Conservation (phyloP, 2,113 vertebrate genomes). For the Mola mola region DNA sequence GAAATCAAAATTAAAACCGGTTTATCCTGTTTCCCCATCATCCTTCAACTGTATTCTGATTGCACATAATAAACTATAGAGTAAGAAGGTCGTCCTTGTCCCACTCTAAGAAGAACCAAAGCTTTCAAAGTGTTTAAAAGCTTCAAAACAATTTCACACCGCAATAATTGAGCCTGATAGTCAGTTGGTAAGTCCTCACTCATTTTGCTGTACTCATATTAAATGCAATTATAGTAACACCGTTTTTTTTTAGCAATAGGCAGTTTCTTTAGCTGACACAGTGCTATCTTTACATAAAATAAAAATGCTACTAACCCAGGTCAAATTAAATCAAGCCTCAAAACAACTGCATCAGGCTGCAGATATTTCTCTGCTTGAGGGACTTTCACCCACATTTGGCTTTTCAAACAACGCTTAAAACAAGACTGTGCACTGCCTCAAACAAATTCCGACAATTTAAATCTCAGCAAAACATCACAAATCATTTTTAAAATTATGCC, state of each 20-base stretch:
- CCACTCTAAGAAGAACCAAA: conserved; percentile 21
- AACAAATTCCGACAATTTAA: conserved; percentile 7
- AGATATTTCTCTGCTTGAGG: conserved; percentile 7
- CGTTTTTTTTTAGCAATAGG: neutral
- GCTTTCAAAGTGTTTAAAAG: conserved; percentile 2
- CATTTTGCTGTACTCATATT: neutral
- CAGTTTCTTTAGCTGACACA: neutral
- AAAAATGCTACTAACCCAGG: conserved; percentile 1
- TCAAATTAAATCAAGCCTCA: neutral
- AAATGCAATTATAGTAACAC: neutral
- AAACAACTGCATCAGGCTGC: neutral
- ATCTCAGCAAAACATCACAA: conserved; percentile 2
- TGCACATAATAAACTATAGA: conserved; percentile 32
- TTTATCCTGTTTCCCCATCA: conserved; percentile 42
- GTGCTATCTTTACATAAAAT: neutral
- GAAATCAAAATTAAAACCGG: conserved; percentile 55
- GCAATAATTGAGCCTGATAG: neutral
- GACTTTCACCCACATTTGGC: conserved; percentile 4
- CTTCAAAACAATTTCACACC: neutral
- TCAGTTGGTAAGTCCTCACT: conserved; percentile 4
- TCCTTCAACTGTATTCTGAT: conserved; percentile 41
- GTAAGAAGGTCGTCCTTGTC: conserved; percentile 15
- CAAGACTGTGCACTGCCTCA: neutral
- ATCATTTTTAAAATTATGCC: neutral
- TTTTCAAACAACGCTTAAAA: neutral